Evolutionary conservation across 2,888 invertebrate genomes (phyloP).

Genomic region (Melipona bicolor): DNA sequence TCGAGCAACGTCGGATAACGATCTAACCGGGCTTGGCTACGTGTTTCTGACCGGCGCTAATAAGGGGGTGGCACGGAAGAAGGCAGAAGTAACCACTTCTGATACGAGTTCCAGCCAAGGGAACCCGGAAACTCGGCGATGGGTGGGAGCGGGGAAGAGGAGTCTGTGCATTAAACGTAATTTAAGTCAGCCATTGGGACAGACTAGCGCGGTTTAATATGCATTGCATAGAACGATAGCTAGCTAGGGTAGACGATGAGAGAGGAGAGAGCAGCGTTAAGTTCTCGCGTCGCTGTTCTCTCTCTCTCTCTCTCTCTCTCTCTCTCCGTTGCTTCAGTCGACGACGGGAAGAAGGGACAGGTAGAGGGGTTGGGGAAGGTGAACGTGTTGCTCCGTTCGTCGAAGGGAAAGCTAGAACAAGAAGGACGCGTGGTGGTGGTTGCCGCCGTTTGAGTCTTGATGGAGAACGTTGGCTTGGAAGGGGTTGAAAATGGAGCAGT

Average conservation of each 20-base stretch:
- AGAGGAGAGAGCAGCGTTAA: constrained; percentile 22
- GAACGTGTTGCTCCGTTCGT: constrained; percentile 34
- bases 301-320: background rate
- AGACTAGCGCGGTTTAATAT: constrained; percentile 33
- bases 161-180: constrained; percentile 36
- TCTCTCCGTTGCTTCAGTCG: background rate
- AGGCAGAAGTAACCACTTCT: constrained; percentile 37
- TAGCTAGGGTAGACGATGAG: constrained; percentile 34
- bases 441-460: constrained; percentile 41
- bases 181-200: constrained; percentile 33
- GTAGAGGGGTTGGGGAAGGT: background rate
- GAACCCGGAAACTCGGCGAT: background rate
- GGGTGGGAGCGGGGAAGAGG: no score
- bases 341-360: background rate
- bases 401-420: constrained; percentile 27
- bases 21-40: background rate
- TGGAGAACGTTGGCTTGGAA: constrained; percentile 20
- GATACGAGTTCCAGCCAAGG: constrained; percentile 14
- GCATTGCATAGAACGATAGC: constrained; percentile 47
- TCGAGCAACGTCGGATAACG: constrained; percentile 37
- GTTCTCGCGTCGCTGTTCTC: constrained; percentile 1
- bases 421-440: constrained; percentile 42
- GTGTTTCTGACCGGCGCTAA: constrained; percentile 17
- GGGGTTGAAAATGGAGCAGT: background rate
- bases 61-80: constrained; percentile 43